Evolutionary conservation across 2,888 invertebrate species (phyloP).

Genomic region (Amorpha juglandis): DNA sequence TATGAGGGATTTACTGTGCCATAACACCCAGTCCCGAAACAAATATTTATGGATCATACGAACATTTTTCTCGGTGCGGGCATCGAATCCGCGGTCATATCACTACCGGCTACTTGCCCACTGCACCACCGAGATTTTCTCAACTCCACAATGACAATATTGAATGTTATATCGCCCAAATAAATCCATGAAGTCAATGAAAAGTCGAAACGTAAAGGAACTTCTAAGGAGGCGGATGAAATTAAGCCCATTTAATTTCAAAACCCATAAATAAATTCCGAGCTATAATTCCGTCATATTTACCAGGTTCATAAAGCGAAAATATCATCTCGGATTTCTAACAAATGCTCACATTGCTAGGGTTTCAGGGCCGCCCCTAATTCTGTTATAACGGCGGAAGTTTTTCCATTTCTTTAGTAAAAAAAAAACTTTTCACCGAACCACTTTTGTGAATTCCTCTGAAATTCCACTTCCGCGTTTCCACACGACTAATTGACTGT

Average conservation of each 20-base stretch:
- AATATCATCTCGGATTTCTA: constrained; percentile 34
- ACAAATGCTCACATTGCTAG: constrained; percentile 38
- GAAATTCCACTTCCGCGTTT: constrained; percentile 24
- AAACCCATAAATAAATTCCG: constrained; percentile 10
- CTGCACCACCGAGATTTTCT: no score
- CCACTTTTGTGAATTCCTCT: constrained; percentile 42
- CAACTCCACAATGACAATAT: no score
- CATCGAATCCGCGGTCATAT: no score
- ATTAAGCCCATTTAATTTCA: constrained; percentile 5
- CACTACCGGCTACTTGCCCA: no score
- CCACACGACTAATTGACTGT: constrained; percentile 28
- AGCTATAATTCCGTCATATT: constrained; percentile 26
- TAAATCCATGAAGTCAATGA: background rate
- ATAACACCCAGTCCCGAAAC: no score
- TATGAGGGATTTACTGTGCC: no score
- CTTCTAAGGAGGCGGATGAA: background rate
- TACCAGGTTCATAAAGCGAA: constrained; percentile 25
- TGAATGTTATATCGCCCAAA: background rate
- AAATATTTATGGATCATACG: no score
- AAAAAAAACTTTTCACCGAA: constrained; percentile 54
- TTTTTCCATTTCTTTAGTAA: constrained; percentile 71
- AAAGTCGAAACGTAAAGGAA: background rate
- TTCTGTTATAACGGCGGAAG: constrained; percentile 75
- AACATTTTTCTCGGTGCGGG: no score
- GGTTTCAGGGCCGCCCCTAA: constrained; percentile 52